A percentile compares a stretch with the other conserved stretches of the same genome.
Conservation (phyloP, 2,797 vertebrate genomes). For the Ctenopoma multispine region DNA sequence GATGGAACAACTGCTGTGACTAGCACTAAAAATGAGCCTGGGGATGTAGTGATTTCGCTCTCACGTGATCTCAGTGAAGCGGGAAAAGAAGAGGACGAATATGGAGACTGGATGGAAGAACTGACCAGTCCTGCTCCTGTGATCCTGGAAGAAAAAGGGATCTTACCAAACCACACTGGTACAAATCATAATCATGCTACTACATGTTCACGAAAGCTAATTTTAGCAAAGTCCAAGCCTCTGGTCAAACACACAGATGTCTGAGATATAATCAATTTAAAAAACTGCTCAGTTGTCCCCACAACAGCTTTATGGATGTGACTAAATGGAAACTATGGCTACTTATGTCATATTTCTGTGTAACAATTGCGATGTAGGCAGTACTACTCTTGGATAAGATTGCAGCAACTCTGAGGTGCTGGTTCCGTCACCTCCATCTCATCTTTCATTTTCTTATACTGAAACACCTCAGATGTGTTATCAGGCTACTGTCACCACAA, state of each 20-base stretch:
- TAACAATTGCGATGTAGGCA: slow-evolving; percentile 42
- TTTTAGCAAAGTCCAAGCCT: slow-evolving; percentile 24
- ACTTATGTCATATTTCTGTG: slow-evolving; percentile 31
- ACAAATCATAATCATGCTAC: slow-evolving; percentile 2
- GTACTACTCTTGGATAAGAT: neutral
- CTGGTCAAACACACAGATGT: slow-evolving; percentile 44
- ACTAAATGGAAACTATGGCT: neutral
- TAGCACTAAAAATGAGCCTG: slow-evolving; percentile 3
- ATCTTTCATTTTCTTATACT: neutral
- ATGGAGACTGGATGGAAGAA: slow-evolving; percentile 24
- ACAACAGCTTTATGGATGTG: slow-evolving; percentile 10
- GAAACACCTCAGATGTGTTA: neutral
- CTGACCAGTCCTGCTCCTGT: slow-evolving; percentile 19
- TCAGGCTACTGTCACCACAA: neutral
- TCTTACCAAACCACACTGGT: slow-evolving; percentile 61
- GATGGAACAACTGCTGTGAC: slow-evolving; percentile 50
- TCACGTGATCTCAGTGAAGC: slow-evolving; percentile 20
- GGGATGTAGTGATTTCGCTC: slow-evolving; percentile 18
- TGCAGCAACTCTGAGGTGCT: neutral
- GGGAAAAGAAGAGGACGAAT: slow-evolving; percentile 7
- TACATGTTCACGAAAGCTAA: neutral
- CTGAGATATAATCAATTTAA: slow-evolving; percentile 7
- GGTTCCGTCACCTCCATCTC: neutral
- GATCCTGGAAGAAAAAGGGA: slow-evolving; percentile 7
- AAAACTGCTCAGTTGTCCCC: slow-evolving; percentile 1